Percentiles rank a stretch among this genome's conserved stretches.
Evolutionary conservation across 2,113 vertebrate species (phyloP).

Genomic region (Apteryx owenii): DNA sequence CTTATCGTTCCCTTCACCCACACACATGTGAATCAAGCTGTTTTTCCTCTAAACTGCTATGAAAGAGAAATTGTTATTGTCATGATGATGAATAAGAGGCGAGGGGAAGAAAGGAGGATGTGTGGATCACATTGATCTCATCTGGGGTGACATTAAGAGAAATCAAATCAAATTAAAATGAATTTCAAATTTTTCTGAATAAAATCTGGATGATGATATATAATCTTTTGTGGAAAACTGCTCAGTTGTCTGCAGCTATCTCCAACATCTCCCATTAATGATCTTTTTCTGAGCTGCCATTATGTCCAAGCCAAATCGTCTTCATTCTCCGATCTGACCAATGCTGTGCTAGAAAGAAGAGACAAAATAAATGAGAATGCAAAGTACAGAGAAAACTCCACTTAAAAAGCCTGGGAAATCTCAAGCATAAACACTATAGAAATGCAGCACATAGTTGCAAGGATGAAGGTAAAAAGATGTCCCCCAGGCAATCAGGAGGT

Average conservation of each 20-base stretch:
- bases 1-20: constrained; percentile 8
- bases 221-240: background rate
- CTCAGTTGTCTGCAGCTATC: background rate
- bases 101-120: constrained; percentile 13
- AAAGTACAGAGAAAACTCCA: background rate
- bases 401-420: background rate
- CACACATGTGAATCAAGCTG: background rate
- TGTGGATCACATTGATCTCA: background rate
- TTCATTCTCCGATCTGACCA: background rate
- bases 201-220: background rate
- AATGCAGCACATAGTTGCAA: background rate
- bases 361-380: background rate
- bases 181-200: background rate
- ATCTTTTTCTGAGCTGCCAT: background rate
- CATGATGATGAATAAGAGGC: constrained; percentile 19
- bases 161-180: background rate
- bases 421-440: background rate
- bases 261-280: background rate
- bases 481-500: constrained; percentile 40
- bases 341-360: constrained; percentile 7
- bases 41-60: background rate
- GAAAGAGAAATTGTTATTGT: constrained; percentile 45
- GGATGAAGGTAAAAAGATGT: constrained; percentile 31
- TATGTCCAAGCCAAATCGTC: constrained; percentile 21
- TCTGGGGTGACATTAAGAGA: background rate